Evolutionary conservation across 1,140 invertebrate species (phyloP), one percentile per base, ranked within the genome.

Genomic region (Achroia grisella): DNA sequence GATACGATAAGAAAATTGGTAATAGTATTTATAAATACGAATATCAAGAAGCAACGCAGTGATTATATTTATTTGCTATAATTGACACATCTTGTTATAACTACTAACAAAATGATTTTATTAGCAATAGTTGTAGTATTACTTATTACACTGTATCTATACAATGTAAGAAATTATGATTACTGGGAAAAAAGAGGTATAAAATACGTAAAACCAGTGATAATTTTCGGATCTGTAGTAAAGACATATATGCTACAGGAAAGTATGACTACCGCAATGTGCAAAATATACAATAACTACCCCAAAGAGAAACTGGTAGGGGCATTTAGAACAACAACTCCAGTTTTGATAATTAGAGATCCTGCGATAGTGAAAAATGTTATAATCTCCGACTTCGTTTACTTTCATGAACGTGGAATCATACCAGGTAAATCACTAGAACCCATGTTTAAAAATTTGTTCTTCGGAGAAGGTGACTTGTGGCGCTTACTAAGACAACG

Each of bases 401-500:
- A 37, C n/a, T 37, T 37, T 8, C 17, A 37, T 14, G 17, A 37
- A 17, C 35, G 35, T 17, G 35, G 35, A n/a, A 13, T 37, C 17
- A 15, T 37, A 15, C 35, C 35, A 8, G 35, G 35, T 23, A 37
- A 37, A 10, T 17, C 14, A 12, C 17, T 47, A 9, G 57, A 76
- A 41, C 55, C 45, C 1, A 11, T 80, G 4, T 51, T 60, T 17
- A 45, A 17, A 0, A 44, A 62, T 45, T 13, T 63, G 8, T 56
- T 60, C 35, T 35, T 44, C 23, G 39, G 55, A 8, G 54, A 54
- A 5, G 87, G 85, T 0, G 48, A 70, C 6, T 69, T 74, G 47
- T 90, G 89, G 89, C 82, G 74, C 28, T 68, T 63, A 27, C 41
- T 90, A 0, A 64, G 89, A 10, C 52, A 61, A 0, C 89, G 89